Percentiles rank a stretch among this genome's conserved stretches.
Evolutionary conservation across 2,888 invertebrate species (phyloP).

Genomic region (Aphidoletes aphidimyza): DNA sequence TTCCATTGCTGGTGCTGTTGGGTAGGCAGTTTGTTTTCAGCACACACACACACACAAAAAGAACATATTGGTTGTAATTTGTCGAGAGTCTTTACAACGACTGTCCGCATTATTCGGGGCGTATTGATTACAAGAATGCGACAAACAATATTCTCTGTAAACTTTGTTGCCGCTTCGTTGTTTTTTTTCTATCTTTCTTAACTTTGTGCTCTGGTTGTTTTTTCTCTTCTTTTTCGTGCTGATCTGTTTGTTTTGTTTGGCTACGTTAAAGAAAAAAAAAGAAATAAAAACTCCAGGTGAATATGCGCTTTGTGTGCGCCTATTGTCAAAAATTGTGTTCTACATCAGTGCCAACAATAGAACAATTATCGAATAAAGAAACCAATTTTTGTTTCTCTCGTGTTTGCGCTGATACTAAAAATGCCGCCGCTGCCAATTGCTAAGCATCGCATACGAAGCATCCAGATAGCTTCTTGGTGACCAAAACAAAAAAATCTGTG

Average conservation of each 20-base stretch:
- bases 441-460: no score
- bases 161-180: no score
- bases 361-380: constrained; percentile 45
- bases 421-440: constrained; percentile 4
- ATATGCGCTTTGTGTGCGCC: neutral
- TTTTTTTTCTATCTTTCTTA: neutral
- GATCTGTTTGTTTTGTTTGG: constrained; percentile 33
- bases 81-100: neutral
- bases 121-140: constrained; percentile 39
- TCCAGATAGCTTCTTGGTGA: neutral
- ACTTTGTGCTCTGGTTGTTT: neutral
- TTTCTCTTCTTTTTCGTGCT: neutral
- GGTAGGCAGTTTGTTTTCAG: constrained; percentile 18
- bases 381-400: constrained; percentile 44
- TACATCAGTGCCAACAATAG: constrained; percentile 17
- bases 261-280: neutral
- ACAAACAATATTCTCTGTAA: constrained; percentile 29
- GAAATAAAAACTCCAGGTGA: constrained; percentile 41
- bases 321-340: constrained; percentile 1
- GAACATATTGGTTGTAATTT: constrained; percentile 22
- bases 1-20: neutral
- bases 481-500: no score
- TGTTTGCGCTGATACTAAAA: neutral
- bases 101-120: constrained; percentile 7
- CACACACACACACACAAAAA: no score